These are phyloP conservation scores for Yponomeuta sedellus DNA, from an alignment of 2,888 invertebrate species.

Conservation along the genomic window DNA sequence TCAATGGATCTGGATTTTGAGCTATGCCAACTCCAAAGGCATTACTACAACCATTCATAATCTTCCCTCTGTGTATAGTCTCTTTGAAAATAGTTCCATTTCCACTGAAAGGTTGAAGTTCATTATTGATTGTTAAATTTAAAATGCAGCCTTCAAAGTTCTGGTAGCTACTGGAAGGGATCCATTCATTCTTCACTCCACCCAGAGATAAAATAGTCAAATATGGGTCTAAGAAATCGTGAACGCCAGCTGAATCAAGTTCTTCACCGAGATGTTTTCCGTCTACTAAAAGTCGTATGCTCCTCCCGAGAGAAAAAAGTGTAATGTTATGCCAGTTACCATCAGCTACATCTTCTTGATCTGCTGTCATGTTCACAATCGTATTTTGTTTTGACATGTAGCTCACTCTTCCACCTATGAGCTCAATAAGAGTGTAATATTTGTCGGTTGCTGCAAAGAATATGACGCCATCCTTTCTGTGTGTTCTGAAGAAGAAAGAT, in stretches of 20 bases:
- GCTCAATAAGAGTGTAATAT: slow-evolving; percentile 89
- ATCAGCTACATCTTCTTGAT: slow-evolving; percentile 80
- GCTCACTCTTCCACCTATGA: slow-evolving; percentile 84
- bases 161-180: slow-evolving; percentile 71
- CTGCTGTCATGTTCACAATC: slow-evolving; percentile 87
- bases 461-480: slow-evolving; percentile 86
- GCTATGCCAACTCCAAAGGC: slow-evolving; percentile 85
- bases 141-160: slow-evolving; percentile 93
- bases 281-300: slow-evolving; percentile 84
- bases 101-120: slow-evolving; percentile 92
- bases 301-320: slow-evolving; percentile 81
- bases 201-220: slow-evolving; percentile 88
- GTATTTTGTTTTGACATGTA: slow-evolving; percentile 88
- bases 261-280: slow-evolving; percentile 86
- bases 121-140: slow-evolving; percentile 91
- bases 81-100: slow-evolving; percentile 88
- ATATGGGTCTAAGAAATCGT: slow-evolving; percentile 95
- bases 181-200: slow-evolving; percentile 80
- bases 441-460: slow-evolving; percentile 91
- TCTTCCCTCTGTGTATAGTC: slow-evolving; percentile 82
- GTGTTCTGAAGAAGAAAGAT: slow-evolving; percentile 88
- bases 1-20: slow-evolving; percentile 89
- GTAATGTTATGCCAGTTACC: slow-evolving; percentile 94
- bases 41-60: slow-evolving; percentile 84
- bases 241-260: slow-evolving; percentile 89